These are phyloP conservation scores for Pristionchus arcanus DNA, from an alignment of 2,888 invertebrate genomes.

Conservation along the genomic window DNA sequence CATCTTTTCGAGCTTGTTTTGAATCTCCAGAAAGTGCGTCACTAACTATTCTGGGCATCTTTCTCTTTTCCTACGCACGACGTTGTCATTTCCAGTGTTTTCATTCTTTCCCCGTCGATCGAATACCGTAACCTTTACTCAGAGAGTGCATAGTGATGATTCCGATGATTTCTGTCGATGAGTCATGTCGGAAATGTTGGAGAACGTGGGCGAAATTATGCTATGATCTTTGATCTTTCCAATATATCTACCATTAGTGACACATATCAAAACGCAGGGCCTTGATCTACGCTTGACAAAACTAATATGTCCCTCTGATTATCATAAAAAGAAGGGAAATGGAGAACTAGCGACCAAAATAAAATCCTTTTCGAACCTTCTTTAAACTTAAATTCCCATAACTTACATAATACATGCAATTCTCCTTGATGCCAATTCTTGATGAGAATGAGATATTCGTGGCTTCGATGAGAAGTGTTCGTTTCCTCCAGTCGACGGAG, in stretches of 20 bases:
- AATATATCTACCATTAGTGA: too few relatives aligned
- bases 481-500: constrained; percentile 87
- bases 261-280: too few relatives aligned
- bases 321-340: too few relatives aligned
- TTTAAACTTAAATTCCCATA: too few relatives aligned
- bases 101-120: not conserved
- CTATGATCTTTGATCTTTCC: too few relatives aligned
- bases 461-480: constrained; percentile 89
- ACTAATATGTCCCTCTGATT: too few relatives aligned
- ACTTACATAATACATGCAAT: constrained; percentile 91
- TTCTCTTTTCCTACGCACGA: not conserved
- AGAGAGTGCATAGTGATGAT: not conserved
- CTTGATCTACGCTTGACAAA: too few relatives aligned
- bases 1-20: not conserved
- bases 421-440: constrained; percentile 90
- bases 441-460: constrained; percentile 92
- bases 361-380: too few relatives aligned
- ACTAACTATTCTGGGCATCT: not conserved
- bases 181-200: not conserved
- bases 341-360: too few relatives aligned
- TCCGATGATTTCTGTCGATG: not conserved
- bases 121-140: constrained; percentile 12
- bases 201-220: too few relatives aligned
- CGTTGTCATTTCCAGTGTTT: not conserved
- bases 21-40: not conserved